Percentiles rank a stretch among this genome's conserved stretches.
Conservation (phyloP, 2,797 vertebrate genomes). For the Mormyrops attenuatus region DNA sequence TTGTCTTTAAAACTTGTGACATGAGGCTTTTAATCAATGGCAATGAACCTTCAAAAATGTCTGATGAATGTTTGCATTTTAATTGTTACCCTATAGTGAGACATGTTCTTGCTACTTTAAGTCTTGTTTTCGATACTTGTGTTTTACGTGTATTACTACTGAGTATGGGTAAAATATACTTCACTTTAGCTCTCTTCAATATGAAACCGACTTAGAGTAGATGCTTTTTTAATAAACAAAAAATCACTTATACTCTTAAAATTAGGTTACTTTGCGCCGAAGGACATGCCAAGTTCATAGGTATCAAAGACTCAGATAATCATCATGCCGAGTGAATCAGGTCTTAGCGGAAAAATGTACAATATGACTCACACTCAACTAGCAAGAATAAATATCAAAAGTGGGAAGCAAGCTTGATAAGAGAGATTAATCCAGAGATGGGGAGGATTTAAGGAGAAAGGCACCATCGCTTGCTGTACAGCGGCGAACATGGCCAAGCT, state of each 20-base stretch:
- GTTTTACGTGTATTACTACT: background rate
- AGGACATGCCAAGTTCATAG: background rate
- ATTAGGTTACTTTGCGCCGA: background rate
- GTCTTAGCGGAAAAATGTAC: background rate
- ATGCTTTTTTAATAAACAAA: background rate
- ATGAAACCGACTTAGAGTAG: background rate
- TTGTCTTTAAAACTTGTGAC: background rate
- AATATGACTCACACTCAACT: background rate
- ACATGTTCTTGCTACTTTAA: background rate
- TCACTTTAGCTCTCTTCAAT: background rate
- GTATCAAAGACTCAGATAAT: background rate
- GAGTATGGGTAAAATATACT: background rate
- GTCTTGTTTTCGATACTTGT: background rate
- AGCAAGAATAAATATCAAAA: background rate
- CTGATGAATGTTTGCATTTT: background rate
- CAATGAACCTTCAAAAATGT: background rate
- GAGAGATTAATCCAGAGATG: background rate
- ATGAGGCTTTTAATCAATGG: background rate
- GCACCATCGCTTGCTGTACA: conserved; percentile 31
- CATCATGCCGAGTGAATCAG: background rate
- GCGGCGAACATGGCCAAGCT: conserved; percentile 53
- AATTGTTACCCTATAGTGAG: background rate
- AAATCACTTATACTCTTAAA: background rate
- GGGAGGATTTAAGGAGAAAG: conserved; percentile 42
- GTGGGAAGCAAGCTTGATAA: background rate